A percentile compares a stretch with the other conserved stretches of the same genome.
Evolutionary conservation across 1,140 invertebrate species (phyloP).

Genomic region (Drosophila navojoa): DNA sequence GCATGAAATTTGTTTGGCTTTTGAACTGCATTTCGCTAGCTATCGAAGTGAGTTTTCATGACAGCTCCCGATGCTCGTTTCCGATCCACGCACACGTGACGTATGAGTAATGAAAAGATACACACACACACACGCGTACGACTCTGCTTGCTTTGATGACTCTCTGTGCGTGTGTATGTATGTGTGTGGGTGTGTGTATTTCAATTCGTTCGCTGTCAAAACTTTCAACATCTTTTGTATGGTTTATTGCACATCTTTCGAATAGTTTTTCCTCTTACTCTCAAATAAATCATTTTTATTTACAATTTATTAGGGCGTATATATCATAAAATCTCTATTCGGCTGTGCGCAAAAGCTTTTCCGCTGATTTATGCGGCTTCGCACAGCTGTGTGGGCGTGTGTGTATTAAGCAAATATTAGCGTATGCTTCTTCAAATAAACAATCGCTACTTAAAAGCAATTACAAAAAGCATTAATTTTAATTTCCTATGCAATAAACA

Average conservation of each 20-base stretch:
- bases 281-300: constrained; percentile 45
- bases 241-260: constrained; percentile 42
- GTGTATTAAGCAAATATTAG: constrained; percentile 6
- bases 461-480: constrained; percentile 37
- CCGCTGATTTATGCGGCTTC: constrained; percentile 4
- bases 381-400: background rate
- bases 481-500: constrained; percentile 22
- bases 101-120: constrained; percentile 69
- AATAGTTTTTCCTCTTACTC: constrained; percentile 6
- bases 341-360: background rate
- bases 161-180: background rate
- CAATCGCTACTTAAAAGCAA: constrained; percentile 36
- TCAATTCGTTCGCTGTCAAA: constrained; percentile 62
- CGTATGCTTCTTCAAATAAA: constrained; percentile 16
- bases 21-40: constrained; percentile 47
- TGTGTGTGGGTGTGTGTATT: constrained; percentile 29
- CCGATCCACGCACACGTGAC: constrained; percentile 42
- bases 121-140: background rate
- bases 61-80: constrained; percentile 30
- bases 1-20: constrained; percentile 49
- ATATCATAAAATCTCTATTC: constrained; percentile 22
- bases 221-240: constrained; percentile 35
- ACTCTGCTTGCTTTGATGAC: background rate
- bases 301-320: constrained; percentile 37
- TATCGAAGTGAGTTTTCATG: constrained; percentile 31